These are phyloP conservation scores for Parnassius orleans DNA, from an alignment of 2,888 invertebrate genomes.

Conservation along the genomic window DNA sequence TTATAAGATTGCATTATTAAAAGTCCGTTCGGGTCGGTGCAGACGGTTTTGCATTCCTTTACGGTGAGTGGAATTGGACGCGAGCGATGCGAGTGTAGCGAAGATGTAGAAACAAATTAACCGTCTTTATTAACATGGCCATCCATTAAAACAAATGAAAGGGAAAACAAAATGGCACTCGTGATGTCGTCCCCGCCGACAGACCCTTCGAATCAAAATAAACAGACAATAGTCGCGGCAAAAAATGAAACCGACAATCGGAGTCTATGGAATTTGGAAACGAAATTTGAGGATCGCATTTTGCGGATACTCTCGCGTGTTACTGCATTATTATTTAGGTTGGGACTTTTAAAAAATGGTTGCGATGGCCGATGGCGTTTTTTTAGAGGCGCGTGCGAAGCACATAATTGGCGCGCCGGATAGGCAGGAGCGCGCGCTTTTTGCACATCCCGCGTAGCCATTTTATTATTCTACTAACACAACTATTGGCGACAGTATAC, in stretches of 20 bases:
- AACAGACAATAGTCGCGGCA: constrained; percentile 70
- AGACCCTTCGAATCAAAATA: constrained; percentile 53
- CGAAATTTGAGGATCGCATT: constrained; percentile 78
- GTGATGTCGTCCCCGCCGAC: constrained; percentile 42
- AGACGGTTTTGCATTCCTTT: constrained; percentile 60
- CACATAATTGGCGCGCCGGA: constrained; percentile 70
- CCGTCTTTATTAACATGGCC: constrained; percentile 36
- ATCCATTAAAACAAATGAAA: constrained; percentile 41
- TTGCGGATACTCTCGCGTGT: constrained; percentile 79
- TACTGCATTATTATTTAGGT: constrained; percentile 80
- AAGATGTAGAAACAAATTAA: constrained; percentile 53
- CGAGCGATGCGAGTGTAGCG: constrained; percentile 27
- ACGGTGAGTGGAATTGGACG: constrained; percentile 45
- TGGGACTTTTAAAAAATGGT: constrained; percentile 70
- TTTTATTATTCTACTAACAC: constrained; percentile 1
- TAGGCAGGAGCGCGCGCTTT: constrained; percentile 53
- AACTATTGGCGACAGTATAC: no score
- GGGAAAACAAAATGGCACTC: constrained; percentile 33
- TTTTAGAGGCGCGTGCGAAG: constrained; percentile 78
- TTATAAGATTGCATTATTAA: constrained; percentile 48
- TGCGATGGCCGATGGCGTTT: constrained; percentile 63
- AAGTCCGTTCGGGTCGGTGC: constrained; percentile 36
- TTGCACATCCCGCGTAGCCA: constrained; percentile 36
- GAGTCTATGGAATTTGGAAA: constrained; percentile 69
- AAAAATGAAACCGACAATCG: constrained; percentile 58